These are phyloP conservation scores for Bergia puertoricense DNA, from an alignment of 92 coral and sea anemone species.

Conservation along the genomic window DNA sequence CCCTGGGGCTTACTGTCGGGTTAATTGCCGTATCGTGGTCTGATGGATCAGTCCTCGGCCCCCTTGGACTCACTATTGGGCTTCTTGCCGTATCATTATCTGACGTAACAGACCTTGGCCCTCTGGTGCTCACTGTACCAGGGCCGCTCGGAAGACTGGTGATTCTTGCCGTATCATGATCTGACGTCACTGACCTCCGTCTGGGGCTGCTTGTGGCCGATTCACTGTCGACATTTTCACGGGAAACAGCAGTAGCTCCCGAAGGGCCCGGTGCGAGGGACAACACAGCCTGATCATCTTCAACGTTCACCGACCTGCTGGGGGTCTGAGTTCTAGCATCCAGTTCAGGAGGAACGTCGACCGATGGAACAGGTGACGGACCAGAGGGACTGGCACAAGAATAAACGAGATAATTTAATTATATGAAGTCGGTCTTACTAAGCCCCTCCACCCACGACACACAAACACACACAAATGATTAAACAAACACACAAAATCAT, in stretches of 20 bases:
- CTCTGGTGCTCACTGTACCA: background rate
- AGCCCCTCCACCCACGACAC: background rate
- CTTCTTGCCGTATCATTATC: too few relatives aligned
- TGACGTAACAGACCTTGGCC: background rate
- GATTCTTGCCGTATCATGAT: background rate
- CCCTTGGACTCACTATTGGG: background rate
- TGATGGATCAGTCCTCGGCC: background rate
- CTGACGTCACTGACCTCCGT: background rate
- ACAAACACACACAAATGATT: too few relatives aligned
- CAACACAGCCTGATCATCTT: background rate
- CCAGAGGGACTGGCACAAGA: background rate
- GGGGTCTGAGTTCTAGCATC: constrained; percentile 5
- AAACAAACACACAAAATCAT: too few relatives aligned
- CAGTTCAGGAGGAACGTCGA: background rate
- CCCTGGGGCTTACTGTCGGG: background rate
- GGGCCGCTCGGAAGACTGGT: background rate
- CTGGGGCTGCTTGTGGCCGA: background rate
- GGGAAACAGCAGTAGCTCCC: background rate
- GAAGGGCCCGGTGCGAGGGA: background rate
- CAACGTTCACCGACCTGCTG: background rate
- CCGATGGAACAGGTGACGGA: background rate
- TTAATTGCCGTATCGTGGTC: background rate
- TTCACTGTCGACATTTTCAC: background rate
- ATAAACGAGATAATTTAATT: background rate
- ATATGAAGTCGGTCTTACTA: background rate